phyloP scores from a whole-genome alignment of 64 coral and sea anemone genomes.

The Dendrophyllia cribrosa region DNA sequence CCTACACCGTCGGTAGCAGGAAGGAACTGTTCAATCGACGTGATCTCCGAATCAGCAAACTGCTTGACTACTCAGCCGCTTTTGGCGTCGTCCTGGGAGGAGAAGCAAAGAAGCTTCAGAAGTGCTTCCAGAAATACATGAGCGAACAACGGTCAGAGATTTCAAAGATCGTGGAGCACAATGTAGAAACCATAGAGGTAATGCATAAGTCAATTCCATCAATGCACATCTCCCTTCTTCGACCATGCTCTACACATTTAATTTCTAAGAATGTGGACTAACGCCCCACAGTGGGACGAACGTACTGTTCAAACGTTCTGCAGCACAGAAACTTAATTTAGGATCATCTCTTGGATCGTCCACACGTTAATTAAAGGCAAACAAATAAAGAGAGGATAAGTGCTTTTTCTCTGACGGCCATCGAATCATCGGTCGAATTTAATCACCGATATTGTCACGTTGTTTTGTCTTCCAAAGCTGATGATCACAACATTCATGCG shows the following conservation, averaged over 20 bases:
- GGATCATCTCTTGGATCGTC: no score
- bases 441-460: no score
- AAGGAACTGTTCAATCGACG: conserved; percentile 75
- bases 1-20: conserved; percentile 81
- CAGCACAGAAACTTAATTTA: no score
- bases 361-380: no score
- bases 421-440: no score
- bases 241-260: no score
- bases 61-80: conserved; percentile 74
- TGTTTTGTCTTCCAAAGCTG: background rate
- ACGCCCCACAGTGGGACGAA: no score
- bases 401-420: no score
- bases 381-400: no score
- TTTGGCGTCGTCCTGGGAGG: conserved; percentile 86
- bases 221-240: no score
- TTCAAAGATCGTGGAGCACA: conserved; percentile 66
- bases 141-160: conserved; percentile 75
- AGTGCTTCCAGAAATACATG: conserved; percentile 78
- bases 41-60: conserved; percentile 76
- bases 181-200: conserved; percentile 77
- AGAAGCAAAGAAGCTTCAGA: conserved; percentile 77
- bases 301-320: no score
- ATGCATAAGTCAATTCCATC: background rate
- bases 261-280: no score
- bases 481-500: background rate